phyloP scores from a whole-genome alignment of 1,140 invertebrate species.

The Ceratosolen solmsi region DNA sequence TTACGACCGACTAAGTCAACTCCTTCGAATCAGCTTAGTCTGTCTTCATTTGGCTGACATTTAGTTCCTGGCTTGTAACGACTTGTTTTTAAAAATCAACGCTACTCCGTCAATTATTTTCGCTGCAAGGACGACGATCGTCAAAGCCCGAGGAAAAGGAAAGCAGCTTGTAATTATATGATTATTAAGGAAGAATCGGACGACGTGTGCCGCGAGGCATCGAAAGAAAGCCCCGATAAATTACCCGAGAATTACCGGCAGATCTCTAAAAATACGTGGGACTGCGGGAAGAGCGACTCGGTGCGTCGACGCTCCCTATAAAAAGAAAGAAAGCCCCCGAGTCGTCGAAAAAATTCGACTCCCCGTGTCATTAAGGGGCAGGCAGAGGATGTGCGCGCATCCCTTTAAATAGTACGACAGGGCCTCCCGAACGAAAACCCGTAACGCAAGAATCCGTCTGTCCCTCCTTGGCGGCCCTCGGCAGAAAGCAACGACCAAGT shows the following conservation, averaged over 20 bases:
- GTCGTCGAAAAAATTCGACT: not conserved
- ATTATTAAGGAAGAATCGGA: not conserved
- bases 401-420: constrained; percentile 54
- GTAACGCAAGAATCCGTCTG: not conserved
- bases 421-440: not conserved
- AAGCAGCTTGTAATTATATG: constrained; percentile 14
- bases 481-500: not conserved
- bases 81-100: no score
- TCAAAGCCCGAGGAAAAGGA: no score
- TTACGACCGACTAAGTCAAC: no score
- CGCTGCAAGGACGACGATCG: not conserved
- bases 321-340: not conserved
- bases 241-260: not conserved
- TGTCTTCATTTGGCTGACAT: no score
- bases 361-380: not conserved
- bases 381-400: not conserved
- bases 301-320: not conserved
- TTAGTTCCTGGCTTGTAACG: no score
- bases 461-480: not conserved
- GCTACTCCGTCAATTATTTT: no score
- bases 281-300: not conserved
- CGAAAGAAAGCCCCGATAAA: not conserved
- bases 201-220: not conserved
- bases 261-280: constrained; percentile 1
- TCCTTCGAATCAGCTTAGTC: no score